These are phyloP conservation scores for Palaemon carinicauda DNA, from an alignment of 1,140 invertebrate genomes.

Conservation along the genomic window DNA sequence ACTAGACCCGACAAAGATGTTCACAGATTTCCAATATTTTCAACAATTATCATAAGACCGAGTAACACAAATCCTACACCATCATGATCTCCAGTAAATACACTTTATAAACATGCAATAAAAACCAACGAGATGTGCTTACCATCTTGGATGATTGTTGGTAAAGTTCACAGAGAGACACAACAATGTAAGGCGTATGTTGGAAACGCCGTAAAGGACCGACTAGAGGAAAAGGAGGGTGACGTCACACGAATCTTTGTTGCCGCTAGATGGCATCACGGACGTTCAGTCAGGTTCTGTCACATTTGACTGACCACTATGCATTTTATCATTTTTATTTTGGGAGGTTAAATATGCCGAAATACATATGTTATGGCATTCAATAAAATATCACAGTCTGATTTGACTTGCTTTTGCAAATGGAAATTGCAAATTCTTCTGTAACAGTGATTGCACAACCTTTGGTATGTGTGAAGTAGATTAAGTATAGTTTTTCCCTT, in stretches of 20 bases:
- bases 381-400: too few species aligned
- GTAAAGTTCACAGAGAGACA: constrained; percentile 26
- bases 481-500: too few species aligned
- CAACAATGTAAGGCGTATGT: constrained; percentile 41
- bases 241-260: constrained; percentile 35
- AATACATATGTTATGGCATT: not conserved
- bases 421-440: too few species aligned
- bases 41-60: not conserved
- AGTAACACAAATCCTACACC: not conserved
- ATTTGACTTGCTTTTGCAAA: not conserved
- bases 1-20: constrained; percentile 25
- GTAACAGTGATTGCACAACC: too few species aligned
- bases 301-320: not conserved
- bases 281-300: not conserved
- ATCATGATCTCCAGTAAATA: not conserved
- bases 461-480: too few species aligned
- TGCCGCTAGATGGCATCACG: constrained; percentile 34
- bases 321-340: not conserved
- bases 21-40: constrained; percentile 9
- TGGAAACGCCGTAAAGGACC: constrained; percentile 54
- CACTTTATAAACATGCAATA: not conserved
- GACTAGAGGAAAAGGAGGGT: constrained; percentile 41
- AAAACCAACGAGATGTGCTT: not conserved
- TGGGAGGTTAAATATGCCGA: too few species aligned
- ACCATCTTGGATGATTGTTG: constrained; percentile 57